Evolutionary conservation across 2,888 invertebrate species (phyloP), one percentile per base, ranked within the genome.

Genomic region (Acrocera orbiculus): DNA sequence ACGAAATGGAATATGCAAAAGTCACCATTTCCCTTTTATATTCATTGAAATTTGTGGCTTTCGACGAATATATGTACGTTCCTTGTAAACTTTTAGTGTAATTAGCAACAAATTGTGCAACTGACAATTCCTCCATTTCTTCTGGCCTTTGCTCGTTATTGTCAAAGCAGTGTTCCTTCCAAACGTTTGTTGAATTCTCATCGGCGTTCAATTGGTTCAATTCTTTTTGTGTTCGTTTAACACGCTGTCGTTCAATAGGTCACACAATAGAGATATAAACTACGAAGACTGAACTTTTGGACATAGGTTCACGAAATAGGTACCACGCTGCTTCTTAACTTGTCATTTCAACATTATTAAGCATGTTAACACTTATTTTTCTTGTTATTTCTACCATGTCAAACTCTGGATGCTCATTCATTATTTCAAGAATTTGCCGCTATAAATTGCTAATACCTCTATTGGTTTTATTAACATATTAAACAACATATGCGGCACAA

Each of bases 251-350:
- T 40, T 61, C 58, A 26, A 44, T 30, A 1, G 60, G 58, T 53
- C 52, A 55, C 13, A 51, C 40, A 19, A 55, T 58, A 22, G 53
- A 49, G 4, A 58, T 58, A 43, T 50, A 54, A 28, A 47, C 47
- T 34, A 54, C 36, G 27, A 41, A 36, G 26, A 36, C 27, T 5
- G 51, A 53, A 35, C 47, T 32, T 42, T 53, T 45, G 11, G 51
- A 52, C 60, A 62, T 63, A 8, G 57, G 56, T 38, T 57, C 46
- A 19, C 58, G 44, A 28, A 63, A 38, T 3, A 63, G 38, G 48
- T 51, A 61, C 59, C 59, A 62, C 34, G 60, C 61, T 30, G 59
- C 58, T 46, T 57, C 56, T 48, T 58, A 57, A 36, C 46, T 46
- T 4, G 50, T 39, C 39, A 59, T 52, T 40, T 58, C 56, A 16